Evolutionary conservation across 1,140 invertebrate genomes (phyloP).

Genomic region (Zaprionus gabonicus): DNA sequence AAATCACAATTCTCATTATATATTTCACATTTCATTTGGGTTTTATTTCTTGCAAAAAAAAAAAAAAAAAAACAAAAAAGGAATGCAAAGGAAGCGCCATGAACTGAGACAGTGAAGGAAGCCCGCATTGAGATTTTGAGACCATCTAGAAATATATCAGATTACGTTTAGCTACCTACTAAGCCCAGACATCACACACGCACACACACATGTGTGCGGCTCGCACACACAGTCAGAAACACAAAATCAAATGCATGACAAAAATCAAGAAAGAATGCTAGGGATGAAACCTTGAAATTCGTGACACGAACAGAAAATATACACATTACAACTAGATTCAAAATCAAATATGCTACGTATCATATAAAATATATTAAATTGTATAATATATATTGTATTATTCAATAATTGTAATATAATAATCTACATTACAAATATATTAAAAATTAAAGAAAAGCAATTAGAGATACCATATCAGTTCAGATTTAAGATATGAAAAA

Average conservation of each 20-base stretch:
- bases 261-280: conserved; percentile 17
- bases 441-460: not conserved
- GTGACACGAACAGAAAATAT: not conserved
- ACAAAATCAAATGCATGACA: conserved; percentile 45
- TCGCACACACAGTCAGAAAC: conserved; percentile 13
- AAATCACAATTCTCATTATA: conserved; percentile 26
- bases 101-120: conserved; percentile 18
- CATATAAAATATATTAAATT: too few relatives aligned
- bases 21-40: conserved; percentile 19
- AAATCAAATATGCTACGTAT: too few relatives aligned
- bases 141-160: conserved; percentile 65
- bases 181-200: conserved; percentile 37
- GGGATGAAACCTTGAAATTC: not conserved
- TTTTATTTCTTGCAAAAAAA: conserved; percentile 4
- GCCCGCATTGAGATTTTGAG: conserved; percentile 46
- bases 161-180: conserved; percentile 71
- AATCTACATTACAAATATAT: too few relatives aligned
- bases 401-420: too few relatives aligned
- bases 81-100: conserved; percentile 4
- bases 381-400: too few relatives aligned
- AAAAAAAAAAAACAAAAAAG: not conserved
- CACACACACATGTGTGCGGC: not conserved
- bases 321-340: not conserved
- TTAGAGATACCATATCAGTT: not conserved
- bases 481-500: not conserved